A percentile compares a stretch with the other conserved stretches of the same genome.
Evolutionary conservation across 2,797 vertebrate genomes (phyloP).

Genomic region (Cheirogaleus major): DNA sequence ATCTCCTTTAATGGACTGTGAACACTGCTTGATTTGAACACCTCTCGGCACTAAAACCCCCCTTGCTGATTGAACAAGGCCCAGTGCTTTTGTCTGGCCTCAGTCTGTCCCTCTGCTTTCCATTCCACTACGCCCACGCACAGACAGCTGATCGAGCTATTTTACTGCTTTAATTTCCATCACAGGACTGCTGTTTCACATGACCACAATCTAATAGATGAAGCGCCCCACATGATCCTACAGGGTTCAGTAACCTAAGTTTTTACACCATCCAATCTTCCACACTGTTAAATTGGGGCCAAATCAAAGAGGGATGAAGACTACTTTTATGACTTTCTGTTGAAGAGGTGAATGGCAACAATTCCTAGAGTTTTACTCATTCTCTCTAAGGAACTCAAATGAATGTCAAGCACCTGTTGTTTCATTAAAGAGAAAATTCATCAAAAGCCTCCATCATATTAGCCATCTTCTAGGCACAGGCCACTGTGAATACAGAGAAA

Average conservation of each 20-base stretch:
- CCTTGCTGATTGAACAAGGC: neutral
- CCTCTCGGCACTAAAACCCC: neutral
- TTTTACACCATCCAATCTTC: neutral
- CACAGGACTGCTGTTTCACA: neutral
- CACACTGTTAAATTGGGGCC: neutral
- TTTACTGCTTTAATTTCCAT: neutral
- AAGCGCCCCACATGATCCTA: neutral
- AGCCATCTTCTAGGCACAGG: neutral
- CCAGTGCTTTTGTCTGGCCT: neutral
- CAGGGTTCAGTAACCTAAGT: neutral
- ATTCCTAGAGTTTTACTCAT: neutral
- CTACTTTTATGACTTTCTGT: neutral
- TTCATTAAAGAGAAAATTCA: neutral
- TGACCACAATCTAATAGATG: neutral
- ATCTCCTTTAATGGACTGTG: neutral
- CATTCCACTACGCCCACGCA: accelerated
- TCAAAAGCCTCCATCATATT: neutral
- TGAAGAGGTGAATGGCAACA: neutral
- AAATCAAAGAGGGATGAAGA: neutral
- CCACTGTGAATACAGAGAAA: neutral
- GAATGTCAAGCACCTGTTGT: neutral
- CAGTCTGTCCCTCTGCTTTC: neutral
- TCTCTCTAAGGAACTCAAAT: neutral
- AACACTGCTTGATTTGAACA: neutral
- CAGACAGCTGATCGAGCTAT: neutral